Evolutionary conservation across 2,797 vertebrate species (phyloP).

Genomic region (Spinibarbus caldwelli): DNA sequence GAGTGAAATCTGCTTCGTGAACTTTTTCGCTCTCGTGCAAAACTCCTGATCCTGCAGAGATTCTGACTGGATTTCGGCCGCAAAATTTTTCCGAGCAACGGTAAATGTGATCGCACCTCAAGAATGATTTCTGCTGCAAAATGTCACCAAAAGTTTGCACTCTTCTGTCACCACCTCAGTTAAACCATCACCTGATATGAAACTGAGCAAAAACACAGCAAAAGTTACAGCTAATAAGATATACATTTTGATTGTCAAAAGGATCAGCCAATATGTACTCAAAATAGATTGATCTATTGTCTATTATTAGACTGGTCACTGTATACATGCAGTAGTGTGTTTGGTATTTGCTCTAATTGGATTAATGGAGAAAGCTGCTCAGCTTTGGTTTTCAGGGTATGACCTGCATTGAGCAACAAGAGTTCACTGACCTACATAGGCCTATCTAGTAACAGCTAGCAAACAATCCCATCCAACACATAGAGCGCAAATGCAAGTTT

Average conservation of each 20-base stretch:
- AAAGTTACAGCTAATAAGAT: background rate
- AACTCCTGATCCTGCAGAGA: background rate
- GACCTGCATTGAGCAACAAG: conserved; percentile 20
- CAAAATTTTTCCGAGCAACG: too few relatives aligned
- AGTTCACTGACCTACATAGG: conserved; percentile 33
- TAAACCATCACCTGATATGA: background rate
- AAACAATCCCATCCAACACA: background rate
- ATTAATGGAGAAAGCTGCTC: conserved; percentile 38
- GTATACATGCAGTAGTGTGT: conserved; percentile 22
- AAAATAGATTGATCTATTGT: background rate
- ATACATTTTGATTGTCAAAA: background rate
- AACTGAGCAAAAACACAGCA: background rate
- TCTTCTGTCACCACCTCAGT: background rate
- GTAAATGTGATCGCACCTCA: background rate
- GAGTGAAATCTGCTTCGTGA: background rate
- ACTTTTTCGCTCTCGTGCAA: background rate
- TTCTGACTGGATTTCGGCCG: too few relatives aligned
- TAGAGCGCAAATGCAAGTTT: conserved; percentile 17
- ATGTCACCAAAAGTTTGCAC: background rate
- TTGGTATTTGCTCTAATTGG: conserved; percentile 32
- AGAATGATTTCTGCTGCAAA: background rate
- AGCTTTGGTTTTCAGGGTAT: background rate
- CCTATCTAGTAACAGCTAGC: background rate
- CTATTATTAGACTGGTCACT: background rate
- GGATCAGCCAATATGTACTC: background rate